These are phyloP conservation scores for Danaus melanippus DNA, from an alignment of 1,140 invertebrate species.

Conservation along the genomic window DNA sequence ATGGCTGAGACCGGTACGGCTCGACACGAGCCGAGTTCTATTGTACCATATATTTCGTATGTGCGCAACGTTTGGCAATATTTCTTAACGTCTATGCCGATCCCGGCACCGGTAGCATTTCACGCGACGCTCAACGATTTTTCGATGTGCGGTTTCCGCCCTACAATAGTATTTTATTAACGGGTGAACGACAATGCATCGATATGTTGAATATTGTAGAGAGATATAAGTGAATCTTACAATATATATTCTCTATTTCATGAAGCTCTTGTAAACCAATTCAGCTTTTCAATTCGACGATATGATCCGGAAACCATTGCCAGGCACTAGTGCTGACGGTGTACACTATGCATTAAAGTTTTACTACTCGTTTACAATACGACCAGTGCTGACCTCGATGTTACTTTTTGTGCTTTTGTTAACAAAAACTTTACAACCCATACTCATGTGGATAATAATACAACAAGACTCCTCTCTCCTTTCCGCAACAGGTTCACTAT, in stretches of 20 bases:
- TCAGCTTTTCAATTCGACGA: conserved; percentile 33
- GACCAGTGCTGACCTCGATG: conserved; percentile 22
- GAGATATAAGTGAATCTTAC: conserved; percentile 28
- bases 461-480: too few species aligned
- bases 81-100: conserved; percentile 55
- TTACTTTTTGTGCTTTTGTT: conserved; percentile 22
- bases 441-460: conserved; percentile 2
- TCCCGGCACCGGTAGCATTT: conserved; percentile 53
- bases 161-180: conserved; percentile 55
- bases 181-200: conserved; percentile 38
- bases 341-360: conserved; percentile 27
- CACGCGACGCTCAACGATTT: conserved; percentile 57
- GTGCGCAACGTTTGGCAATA: conserved; percentile 50
- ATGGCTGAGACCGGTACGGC: conserved; percentile 33
- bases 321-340: conserved; percentile 23
- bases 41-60: conserved; percentile 50
- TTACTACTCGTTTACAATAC: conserved; percentile 29
- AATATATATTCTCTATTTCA: conserved; percentile 9
- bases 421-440: conserved; percentile 21
- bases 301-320: conserved; percentile 44
- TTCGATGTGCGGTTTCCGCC: conserved; percentile 58
- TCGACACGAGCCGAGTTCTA: conserved; percentile 38
- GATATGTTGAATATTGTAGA: conserved; percentile 26
- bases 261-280: too few species aligned
- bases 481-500: too few species aligned